These are phyloP conservation scores for Shargacucullia verbasci DNA, from an alignment of 2,888 invertebrate species.

Conservation along the genomic window DNA sequence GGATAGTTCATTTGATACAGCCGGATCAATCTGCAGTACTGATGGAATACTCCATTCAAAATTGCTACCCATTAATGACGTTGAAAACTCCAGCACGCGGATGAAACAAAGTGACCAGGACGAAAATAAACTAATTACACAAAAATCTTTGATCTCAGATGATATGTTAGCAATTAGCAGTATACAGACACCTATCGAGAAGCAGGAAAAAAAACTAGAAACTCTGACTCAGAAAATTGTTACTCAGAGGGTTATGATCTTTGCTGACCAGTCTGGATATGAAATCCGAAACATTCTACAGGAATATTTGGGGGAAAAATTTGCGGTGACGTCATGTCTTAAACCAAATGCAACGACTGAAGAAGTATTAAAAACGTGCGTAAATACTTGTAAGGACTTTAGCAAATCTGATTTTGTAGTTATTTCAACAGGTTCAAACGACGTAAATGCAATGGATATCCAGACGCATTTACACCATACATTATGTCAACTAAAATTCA, in stretches of 20 bases:
- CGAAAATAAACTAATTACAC: no score
- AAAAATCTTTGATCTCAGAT: no score
- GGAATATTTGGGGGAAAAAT: neutral
- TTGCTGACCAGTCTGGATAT: conserved; percentile 7
- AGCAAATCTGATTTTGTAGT: conserved; percentile 8
- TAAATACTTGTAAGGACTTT: conserved; percentile 1
- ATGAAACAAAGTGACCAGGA: no score
- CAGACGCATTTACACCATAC: conserved; percentile 6
- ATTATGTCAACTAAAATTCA: conserved; percentile 4
- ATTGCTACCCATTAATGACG: no score
- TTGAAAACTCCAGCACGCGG: no score
- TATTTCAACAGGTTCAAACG: conserved; percentile 1
- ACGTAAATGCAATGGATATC: conserved; percentile 3
- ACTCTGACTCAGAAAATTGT: neutral
- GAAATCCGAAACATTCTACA: conserved; percentile 5
- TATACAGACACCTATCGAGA: no score
- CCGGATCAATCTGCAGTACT: no score
- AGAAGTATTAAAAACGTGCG: conserved; percentile 7
- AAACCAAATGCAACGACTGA: conserved; percentile 10
- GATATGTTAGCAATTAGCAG: no score
- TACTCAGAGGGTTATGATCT: conserved; percentile 10
- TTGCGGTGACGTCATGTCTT: neutral
- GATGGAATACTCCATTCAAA: no score
- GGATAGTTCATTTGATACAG: no score
- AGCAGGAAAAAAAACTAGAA: no score